phyloP scores from a whole-genome alignment of 2,113 vertebrate species.

The Halichoeres trimaculatus region DNA sequence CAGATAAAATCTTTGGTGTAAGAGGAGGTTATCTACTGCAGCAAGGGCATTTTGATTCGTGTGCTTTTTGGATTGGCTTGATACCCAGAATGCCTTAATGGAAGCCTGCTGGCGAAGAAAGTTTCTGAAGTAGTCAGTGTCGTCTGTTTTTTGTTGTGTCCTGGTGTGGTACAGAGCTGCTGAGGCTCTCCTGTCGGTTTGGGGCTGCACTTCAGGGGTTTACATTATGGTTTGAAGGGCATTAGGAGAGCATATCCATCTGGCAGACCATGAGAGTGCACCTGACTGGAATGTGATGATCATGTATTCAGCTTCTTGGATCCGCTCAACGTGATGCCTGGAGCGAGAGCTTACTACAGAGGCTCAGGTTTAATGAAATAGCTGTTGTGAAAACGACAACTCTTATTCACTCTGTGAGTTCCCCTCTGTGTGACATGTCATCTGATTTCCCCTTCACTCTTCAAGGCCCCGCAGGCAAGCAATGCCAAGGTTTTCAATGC shows the following conservation, averaged over 20 bases:
- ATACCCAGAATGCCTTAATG: conserved; percentile 23
- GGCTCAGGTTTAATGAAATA: conserved; percentile 57
- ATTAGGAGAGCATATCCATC: conserved; percentile 46
- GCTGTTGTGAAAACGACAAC: conserved; percentile 54
- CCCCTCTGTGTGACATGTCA: conserved; percentile 36
- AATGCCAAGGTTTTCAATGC: conserved; percentile 46
- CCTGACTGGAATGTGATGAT: conserved; percentile 72
- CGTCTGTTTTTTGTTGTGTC: conserved; percentile 25
- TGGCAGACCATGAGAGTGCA: conserved; percentile 40
- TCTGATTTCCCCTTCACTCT: conserved; percentile 38
- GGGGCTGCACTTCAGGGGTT: conserved; percentile 38
- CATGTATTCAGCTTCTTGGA: conserved; percentile 30
- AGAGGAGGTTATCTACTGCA: conserved; percentile 15
- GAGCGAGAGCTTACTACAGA: conserved; percentile 43
- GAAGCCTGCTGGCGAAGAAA: conserved; percentile 26
- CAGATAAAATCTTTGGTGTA: conserved; percentile 13
- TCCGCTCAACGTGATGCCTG: conserved; percentile 19
- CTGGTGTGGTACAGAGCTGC: conserved; percentile 27
- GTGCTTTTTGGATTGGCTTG: conserved; percentile 31
- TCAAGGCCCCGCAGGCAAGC: conserved; percentile 1
- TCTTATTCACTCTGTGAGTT: conserved; percentile 53
- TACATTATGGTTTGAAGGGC: conserved; percentile 50
- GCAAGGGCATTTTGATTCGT: conserved; percentile 17
- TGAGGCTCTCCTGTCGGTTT: conserved; percentile 25
- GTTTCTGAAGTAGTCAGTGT: conserved; percentile 12